Evolutionary conservation across 2,888 invertebrate genomes (phyloP), one percentile per base, ranked within the genome.

Genomic region (Cephus pulcher): DNA sequence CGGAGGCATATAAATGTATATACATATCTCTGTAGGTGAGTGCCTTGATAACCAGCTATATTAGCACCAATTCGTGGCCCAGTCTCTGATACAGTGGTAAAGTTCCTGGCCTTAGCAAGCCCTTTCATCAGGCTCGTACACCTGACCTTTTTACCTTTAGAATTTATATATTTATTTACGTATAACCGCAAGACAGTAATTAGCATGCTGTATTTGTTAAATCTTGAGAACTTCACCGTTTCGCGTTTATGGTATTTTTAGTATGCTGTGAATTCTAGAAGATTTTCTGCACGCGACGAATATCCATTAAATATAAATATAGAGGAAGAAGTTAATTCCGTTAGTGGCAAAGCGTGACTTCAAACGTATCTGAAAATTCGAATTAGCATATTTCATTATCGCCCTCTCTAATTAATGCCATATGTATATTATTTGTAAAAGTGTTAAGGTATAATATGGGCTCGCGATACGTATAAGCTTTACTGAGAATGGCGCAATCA

Each of bases 371-470:
- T 56, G 40, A 56, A 56, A 56, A 56, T 77, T 77, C 35, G 68
- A 73, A 77, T 77, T 74, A 77, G 77, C 77, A 77, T 77, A 77
- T 74, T 77, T 74, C 69, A 77, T 77, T 77, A 77, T n/a, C 69
- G 68, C 34, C 68, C 73, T 77, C 77, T 68, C 69, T 35, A 77
- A 77, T 77, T 74, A 69, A 77, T 32, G 30, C 34, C 76, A 69
- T 73, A 73, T 76, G 3, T 12, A 35, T 35, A 76, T 76, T 73
- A 76, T 73, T 76, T 37, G 32, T 34, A 15, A 34, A 76, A 68
- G 32, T 74, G 73, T 32, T 69, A 30, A 56, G 23, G 23, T 56
- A 56, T 56, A 56, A 56, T 56, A 23, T 23, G 23, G 40, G 40
- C 40, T 56, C 40, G 40, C 15, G 23, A 23, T 23, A 56, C 23